Conservation (phyloP, 1,140 invertebrate species). For the Drosophila saltans region DNA sequence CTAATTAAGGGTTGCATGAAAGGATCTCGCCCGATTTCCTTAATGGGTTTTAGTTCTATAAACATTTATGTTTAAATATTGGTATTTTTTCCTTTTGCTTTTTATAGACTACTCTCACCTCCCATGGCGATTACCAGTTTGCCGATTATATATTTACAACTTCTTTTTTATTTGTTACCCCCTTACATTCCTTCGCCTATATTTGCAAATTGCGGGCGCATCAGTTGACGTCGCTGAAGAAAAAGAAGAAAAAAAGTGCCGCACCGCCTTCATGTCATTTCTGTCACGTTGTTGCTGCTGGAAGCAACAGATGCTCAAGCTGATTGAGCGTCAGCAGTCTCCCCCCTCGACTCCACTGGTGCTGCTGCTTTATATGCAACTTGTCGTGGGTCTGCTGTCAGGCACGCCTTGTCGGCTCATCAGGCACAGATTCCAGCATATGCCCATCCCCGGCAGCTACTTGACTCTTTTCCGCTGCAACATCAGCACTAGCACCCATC, state of each 20-base stretch:
- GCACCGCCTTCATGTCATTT: conserved; percentile 60
- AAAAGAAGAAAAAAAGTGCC: conserved; percentile 27
- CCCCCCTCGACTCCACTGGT: neutral
- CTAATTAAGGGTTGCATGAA: too few species aligned
- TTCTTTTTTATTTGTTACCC: conserved; percentile 1
- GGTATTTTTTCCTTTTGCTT: neutral
- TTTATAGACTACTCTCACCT: conserved; percentile 5
- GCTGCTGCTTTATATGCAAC: conserved; percentile 28
- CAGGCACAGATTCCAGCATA: conserved; percentile 23
- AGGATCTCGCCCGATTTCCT: too few species aligned
- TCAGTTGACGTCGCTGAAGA: neutral
- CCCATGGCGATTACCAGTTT: neutral
- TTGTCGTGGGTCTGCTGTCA: conserved; percentile 42
- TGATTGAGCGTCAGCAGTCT: conserved; percentile 64
- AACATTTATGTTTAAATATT: neutral
- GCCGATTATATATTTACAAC: neutral
- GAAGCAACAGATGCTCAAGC: conserved; percentile 67
- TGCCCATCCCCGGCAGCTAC: conserved; percentile 44
- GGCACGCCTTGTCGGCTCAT: conserved; percentile 62
- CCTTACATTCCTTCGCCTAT: neutral
- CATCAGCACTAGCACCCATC: conserved; percentile 20
- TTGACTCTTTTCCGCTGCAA: conserved; percentile 61
- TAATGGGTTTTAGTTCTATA: neutral
- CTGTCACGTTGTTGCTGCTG: conserved; percentile 45
- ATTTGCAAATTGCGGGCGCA: conserved; percentile 55